Conservation (phyloP, 2,113 vertebrate species). For the Syngnathus floridae region DNA sequence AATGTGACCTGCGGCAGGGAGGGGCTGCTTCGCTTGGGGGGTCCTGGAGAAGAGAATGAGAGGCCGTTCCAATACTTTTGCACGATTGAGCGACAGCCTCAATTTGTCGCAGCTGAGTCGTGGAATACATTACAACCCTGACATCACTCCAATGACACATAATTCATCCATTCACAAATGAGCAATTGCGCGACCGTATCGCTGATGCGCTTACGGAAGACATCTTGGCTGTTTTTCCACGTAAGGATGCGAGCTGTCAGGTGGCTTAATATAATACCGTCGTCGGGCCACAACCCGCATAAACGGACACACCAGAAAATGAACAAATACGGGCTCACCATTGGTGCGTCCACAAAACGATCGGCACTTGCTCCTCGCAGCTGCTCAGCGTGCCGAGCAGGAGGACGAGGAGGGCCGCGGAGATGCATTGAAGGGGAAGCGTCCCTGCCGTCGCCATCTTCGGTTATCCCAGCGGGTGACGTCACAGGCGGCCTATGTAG, state of each 20-base stretch:
- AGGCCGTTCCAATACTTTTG: too few relatives aligned
- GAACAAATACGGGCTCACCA: neutral
- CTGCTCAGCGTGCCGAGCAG: neutral
- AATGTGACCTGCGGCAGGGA: conserved; percentile 75
- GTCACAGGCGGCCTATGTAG: neutral
- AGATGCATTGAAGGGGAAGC: conserved; percentile 2
- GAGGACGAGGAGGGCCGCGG: neutral
- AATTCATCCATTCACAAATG: neutral
- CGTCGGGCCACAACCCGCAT: neutral
- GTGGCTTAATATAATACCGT: neutral
- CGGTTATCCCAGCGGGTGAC: neutral
- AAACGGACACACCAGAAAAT: neutral
- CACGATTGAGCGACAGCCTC: neutral
- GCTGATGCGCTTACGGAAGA: neutral
- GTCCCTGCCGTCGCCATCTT: conserved; percentile 10
- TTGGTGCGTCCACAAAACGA: conserved; percentile 5
- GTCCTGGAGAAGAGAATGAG: conserved; percentile 32
- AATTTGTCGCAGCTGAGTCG: too few relatives aligned
- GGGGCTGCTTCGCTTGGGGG: conserved; percentile 18
- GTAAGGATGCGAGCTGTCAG: neutral
- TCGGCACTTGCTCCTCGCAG: conserved; percentile 11
- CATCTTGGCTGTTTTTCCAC: neutral
- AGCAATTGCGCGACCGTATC: neutral
- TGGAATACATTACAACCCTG: too few relatives aligned
- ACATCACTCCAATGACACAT: neutral